Evolutionary conservation across 2,113 vertebrate species (phyloP).

Genomic region (Colinus virginianus): DNA sequence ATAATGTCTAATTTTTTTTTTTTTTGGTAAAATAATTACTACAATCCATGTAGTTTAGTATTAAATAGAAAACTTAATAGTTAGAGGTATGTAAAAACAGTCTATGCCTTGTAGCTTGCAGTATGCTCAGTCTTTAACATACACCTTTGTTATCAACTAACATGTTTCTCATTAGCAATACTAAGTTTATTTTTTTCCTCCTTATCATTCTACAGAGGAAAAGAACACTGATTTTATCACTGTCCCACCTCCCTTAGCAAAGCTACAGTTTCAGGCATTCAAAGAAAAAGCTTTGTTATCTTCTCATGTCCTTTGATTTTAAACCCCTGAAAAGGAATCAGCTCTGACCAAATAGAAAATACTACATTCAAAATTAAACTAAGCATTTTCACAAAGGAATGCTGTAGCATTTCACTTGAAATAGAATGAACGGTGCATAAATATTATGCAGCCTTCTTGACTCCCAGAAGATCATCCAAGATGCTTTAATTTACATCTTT

Average conservation of each 20-base stretch:
- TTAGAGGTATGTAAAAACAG: background rate
- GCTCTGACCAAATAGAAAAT: conserved; percentile 30
- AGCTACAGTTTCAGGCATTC: background rate
- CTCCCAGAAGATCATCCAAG: conserved; percentile 8
- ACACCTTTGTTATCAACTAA: background rate
- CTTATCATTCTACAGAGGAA: background rate
- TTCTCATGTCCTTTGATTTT: conserved; percentile 14
- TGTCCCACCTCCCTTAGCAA: background rate
- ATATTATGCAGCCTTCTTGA: background rate
- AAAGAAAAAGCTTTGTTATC: background rate
- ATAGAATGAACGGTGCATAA: background rate
- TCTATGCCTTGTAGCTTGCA: background rate
- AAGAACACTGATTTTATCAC: background rate
- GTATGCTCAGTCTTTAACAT: background rate
- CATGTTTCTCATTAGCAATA: background rate
- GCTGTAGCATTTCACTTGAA: background rate
- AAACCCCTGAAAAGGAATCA: conserved; percentile 18
- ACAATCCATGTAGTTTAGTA: background rate
- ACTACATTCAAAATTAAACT: conserved; percentile 29
- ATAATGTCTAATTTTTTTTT: background rate
- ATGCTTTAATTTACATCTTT: background rate
- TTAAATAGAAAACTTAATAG: background rate
- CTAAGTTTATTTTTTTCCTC: background rate
- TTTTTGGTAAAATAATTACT: background rate
- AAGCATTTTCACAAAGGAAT: conserved; percentile 12